phyloP scores from a whole-genome alignment of 2,113 vertebrate genomes.

The Oryctolagus cuniculus region mOryCun1.1 NC_091433.1:30819501-30820000 shows the following conservation, averaged over 20 bases:
- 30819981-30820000: not conserved
- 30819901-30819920: not conserved
- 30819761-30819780: not conserved
- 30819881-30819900: not conserved
- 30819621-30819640: not conserved
- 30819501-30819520: too few relatives aligned
- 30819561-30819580: too few relatives aligned
- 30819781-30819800: not conserved
- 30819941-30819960: not conserved
- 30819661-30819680: not conserved
- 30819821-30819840: not conserved
- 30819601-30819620: too few relatives aligned
- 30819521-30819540: too few relatives aligned
- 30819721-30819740: not conserved
- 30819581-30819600: too few relatives aligned
- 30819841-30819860: not conserved
- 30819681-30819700: not conserved
- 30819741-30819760: not conserved
- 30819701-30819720: not conserved
- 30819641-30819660: not conserved
- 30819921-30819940: not conserved
- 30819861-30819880: not conserved
- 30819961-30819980: not conserved
- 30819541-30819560: too few relatives aligned
- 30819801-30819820: not conserved